phyloP scores from a whole-genome alignment of 2,797 vertebrate genomes.

The Anabacerthia variegaticeps region DNA sequence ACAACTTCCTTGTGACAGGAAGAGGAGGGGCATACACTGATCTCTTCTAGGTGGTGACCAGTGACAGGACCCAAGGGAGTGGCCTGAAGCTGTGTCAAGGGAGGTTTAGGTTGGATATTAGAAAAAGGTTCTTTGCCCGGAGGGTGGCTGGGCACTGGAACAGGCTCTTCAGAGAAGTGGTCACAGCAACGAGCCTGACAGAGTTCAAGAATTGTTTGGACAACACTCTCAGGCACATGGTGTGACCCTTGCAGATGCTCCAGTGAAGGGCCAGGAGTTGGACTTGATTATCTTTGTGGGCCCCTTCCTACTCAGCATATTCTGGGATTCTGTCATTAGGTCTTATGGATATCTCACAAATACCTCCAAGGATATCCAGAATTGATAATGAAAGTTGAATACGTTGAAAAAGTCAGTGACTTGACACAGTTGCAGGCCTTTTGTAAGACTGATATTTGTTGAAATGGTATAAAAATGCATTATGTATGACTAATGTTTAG shows the following conservation, averaged over 20 bases:
- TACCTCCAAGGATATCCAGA: neutral
- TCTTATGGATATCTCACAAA: neutral
- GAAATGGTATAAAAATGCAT: neutral
- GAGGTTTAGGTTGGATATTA: neutral
- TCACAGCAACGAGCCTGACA: neutral
- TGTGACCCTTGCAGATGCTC: neutral
- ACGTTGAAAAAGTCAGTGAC: neutral
- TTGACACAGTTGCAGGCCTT: neutral
- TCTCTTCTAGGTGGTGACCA: neutral
- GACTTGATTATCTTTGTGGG: neutral
- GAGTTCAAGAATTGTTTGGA: neutral
- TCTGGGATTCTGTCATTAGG: neutral
- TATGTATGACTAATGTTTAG: neutral
- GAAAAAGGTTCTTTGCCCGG: neutral
- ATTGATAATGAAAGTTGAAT: neutral
- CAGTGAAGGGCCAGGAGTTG: neutral
- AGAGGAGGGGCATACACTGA: neutral
- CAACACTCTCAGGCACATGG: too few species aligned
- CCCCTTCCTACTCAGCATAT: neutral
- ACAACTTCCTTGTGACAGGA: neutral
- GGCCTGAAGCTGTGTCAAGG: neutral
- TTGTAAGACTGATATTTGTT: neutral
- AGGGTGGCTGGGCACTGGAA: neutral
- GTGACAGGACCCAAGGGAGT: neutral
- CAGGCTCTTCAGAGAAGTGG: neutral